A percentile compares a stretch with the other conserved stretches of the same genome.
Evolutionary conservation across 2,113 vertebrate species (phyloP).

Genomic region (Merops nubicus): DNA sequence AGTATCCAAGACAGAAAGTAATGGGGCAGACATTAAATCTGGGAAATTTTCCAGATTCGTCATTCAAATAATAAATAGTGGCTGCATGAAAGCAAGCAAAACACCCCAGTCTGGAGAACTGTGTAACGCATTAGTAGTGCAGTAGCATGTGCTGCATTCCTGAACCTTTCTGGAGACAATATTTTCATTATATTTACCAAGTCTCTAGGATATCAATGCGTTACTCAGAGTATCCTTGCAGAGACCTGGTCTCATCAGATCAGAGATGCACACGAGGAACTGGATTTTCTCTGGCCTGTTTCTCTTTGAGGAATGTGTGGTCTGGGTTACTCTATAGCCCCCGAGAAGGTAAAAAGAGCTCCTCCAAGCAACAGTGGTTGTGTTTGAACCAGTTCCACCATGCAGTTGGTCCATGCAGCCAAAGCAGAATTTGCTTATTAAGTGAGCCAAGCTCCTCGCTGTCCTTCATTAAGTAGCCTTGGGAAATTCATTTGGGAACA

Average conservation of each 20-base stretch:
- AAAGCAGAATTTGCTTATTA: neutral
- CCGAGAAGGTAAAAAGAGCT: slow-evolving; percentile 11
- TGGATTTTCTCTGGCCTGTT: neutral
- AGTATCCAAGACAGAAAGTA: neutral
- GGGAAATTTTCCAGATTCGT: slow-evolving; percentile 22
- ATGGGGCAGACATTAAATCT: neutral
- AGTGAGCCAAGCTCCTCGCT: neutral
- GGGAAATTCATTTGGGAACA: neutral
- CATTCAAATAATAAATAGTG: slow-evolving; percentile 37
- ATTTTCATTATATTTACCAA: neutral
- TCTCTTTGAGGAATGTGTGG: neutral
- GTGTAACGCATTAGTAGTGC: neutral
- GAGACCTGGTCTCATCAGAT: neutral
- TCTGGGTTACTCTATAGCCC: neutral
- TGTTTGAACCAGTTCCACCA: neutral
- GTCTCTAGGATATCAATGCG: neutral
- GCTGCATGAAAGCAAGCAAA: neutral
- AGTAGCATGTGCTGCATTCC: neutral
- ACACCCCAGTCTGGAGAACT: neutral
- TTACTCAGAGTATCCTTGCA: neutral
- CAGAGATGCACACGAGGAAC: neutral
- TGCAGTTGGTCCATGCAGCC: fast-evolving
- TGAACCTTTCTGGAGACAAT: neutral
- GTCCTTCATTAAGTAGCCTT: neutral
- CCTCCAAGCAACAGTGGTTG: neutral